Conservation (phyloP, 37 sponge, comb jelly and placozoan genomes). For the Agelas oroides region DNA sequence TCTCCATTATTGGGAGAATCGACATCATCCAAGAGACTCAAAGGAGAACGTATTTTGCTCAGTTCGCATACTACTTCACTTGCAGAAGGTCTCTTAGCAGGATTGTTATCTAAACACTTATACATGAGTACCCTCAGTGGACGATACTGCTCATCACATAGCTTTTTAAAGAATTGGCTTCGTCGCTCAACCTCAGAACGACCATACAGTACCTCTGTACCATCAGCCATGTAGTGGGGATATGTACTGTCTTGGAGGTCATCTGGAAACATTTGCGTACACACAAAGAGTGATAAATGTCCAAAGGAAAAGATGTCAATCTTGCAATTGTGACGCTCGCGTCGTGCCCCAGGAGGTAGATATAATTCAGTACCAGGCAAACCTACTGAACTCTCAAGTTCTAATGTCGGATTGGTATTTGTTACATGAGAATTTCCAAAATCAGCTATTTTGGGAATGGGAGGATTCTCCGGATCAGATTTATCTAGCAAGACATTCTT, state of each 20-base stretch:
- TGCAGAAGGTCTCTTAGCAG: neutral
- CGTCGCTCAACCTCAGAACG: neutral
- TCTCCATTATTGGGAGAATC: neutral
- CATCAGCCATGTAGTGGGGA: neutral
- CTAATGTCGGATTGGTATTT: neutral
- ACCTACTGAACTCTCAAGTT: no score
- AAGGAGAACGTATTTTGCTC: no score
- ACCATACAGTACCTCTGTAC: neutral
- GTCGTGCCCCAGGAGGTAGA: neutral
- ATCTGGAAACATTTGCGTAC: neutral
- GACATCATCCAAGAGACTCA: no score
- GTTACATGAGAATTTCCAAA: constrained; percentile 8
- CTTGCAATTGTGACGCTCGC: neutral
- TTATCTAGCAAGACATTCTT: neutral
- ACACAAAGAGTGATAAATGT: neutral
- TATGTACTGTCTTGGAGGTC: neutral
- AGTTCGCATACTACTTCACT: neutral
- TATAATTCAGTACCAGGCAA: neutral
- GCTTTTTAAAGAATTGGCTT: neutral
- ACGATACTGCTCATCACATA: neutral
- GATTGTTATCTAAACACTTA: no score
- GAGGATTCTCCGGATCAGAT: no score
- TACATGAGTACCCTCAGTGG: neutral
- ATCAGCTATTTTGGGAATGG: neutral
- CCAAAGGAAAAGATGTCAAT: constrained; percentile 14